These are phyloP conservation scores for Ophonus ardosiacus DNA, from an alignment of 2,888 invertebrate genomes.

Conservation along the genomic window DNA sequence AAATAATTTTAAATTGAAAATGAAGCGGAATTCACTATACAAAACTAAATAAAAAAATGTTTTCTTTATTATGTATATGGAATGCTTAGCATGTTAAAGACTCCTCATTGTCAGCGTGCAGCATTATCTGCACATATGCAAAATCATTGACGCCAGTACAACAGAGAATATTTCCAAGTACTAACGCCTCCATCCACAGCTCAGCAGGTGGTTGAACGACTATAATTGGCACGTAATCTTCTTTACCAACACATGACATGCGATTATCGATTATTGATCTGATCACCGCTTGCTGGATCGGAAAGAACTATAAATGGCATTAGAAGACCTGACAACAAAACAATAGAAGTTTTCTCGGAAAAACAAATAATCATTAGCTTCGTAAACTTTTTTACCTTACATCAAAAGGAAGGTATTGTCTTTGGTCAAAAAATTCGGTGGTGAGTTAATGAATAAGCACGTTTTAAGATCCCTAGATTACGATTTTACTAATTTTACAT, in stretches of 20 bases:
- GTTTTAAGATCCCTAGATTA: too few relatives aligned
- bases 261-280: slow-evolving; percentile 38
- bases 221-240: slow-evolving; percentile 48
- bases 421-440: too few relatives aligned
- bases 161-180: neutral
- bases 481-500: too few relatives aligned
- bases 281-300: neutral
- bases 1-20: too few relatives aligned
- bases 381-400: too few relatives aligned
- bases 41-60: neutral
- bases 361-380: too few relatives aligned
- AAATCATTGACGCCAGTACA: neutral
- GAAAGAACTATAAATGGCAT: neutral
- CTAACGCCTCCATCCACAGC: neutral
- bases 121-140: slow-evolving; percentile 2
- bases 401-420: too few relatives aligned
- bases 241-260: neutral
- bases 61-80: neutral
- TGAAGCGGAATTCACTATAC: neutral
- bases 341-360: neutral
- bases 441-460: too few relatives aligned
- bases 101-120: neutral
- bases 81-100: neutral
- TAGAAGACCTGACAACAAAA: neutral
- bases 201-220: slow-evolving; percentile 20